Evolutionary conservation across 2,797 vertebrate species (phyloP).

Genomic region (Pseudochirops cupreus): DNA sequence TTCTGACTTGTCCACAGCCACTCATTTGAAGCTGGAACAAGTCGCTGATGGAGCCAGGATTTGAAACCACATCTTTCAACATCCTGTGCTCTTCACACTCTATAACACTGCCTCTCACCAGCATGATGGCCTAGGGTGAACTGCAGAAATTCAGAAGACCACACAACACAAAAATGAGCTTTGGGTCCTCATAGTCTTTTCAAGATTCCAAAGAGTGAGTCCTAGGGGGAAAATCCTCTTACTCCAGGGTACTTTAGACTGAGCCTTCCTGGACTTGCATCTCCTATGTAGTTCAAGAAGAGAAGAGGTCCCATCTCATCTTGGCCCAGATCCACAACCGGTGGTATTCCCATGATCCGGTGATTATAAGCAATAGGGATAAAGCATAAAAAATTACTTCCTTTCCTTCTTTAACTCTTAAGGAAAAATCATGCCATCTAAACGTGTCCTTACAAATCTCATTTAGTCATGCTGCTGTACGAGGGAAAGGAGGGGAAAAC

Average conservation of each 20-base stretch:
- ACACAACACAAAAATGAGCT: background rate
- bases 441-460: background rate
- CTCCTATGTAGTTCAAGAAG: background rate
- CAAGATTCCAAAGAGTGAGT: background rate
- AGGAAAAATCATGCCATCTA: background rate
- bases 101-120: background rate
- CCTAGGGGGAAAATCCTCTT: background rate
- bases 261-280: background rate
- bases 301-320: background rate
- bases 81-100: background rate
- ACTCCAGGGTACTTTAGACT: background rate
- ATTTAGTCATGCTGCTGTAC: background rate
- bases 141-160: background rate
- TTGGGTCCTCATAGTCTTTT: background rate
- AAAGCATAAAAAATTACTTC: background rate
- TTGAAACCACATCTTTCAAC: background rate
- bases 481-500: constrained; percentile 3
- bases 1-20: background rate
- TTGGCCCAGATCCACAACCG: background rate
- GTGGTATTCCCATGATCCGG: background rate
- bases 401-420: background rate
- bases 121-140: background rate
- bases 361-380: background rate
- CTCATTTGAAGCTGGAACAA: background rate
- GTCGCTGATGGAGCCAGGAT: background rate